Base-by-base conservation (phyloP, 2,113 vertebrate genomes). In the Rhizomys pruinosus region DNA sequence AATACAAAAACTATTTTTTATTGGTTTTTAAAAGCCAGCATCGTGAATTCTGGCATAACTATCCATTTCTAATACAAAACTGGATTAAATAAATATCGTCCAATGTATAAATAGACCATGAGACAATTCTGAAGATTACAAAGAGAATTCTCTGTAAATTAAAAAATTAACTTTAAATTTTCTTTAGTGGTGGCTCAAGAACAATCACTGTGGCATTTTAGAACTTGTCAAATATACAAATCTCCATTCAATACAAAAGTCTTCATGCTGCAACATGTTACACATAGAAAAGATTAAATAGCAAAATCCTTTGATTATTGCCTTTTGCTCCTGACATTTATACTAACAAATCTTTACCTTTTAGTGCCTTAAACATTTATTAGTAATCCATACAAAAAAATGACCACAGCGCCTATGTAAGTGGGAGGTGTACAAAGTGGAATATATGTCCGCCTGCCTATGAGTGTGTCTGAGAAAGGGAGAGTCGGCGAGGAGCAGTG, bases 11-110 rank as follows among this genome's bases (percentile, higher is more conserved):
- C 92, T 78, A 78, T 90, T 72, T n/a, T 96, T 94, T 94, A 96
- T 97, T 97, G 47, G 69, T 91, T 92, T 93, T 93, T 77, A 71
- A 92, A 93, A 93, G 94, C 93, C 94, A 96, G 59, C 74, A 86
- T 63, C 82, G 77, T 92, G 92, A 80, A 90, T 95, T 86, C 64
- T 79, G 82, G 90, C 79, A 55, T 78, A 84, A 79, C 91, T 91
- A 68, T 77, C 64, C 92, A 92, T 93, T 94, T 96, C 86, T 89
- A 82, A 91, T 93, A 95, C 90, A 93, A 96, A 96, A 91, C 1
- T 73, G 91, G 92, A 89, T 87, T 87, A 96, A 92, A 82, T 94
- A 96, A 96, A 86, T 92, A 89, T 61, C 74, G 93, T 92, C 95
- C 71, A 84, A 85, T 76, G 85, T 96, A 95, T 90, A 96, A 94